Percentiles rank a stretch among this genome's conserved stretches.
phyloP scores from a whole-genome alignment of 2,113 vertebrate genomes.

The Microtus pennsylvanicus region DNA sequence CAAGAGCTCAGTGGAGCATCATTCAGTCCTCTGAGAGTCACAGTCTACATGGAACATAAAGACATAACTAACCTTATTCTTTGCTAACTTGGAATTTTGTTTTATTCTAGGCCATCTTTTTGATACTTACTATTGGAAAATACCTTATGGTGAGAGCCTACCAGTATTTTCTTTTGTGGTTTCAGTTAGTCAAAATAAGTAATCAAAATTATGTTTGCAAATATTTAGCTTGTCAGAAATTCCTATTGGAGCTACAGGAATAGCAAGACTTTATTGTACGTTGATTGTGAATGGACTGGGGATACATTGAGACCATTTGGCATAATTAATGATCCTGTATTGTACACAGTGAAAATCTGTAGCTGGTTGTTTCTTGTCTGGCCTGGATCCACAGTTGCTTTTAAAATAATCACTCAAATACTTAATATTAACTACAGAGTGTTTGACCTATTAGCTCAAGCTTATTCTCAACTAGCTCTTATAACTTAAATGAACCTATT shows the following conservation, averaged over 20 bases:
- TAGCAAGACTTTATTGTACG: background rate
- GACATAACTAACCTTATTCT: background rate
- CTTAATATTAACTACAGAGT: too few species aligned
- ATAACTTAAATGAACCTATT: too few species aligned
- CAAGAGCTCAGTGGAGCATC: rapidly evolving
- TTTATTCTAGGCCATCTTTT: background rate
- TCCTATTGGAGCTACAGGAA: background rate
- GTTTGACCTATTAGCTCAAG: too few species aligned
- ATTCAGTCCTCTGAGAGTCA: background rate
- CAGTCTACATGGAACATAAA: background rate
- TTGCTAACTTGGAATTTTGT: background rate
- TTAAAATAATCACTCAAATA: too few species aligned
- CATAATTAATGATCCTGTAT: background rate
- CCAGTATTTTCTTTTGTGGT: background rate
- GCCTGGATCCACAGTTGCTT: too few species aligned
- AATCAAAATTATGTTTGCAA: background rate
- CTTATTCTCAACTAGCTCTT: too few species aligned
- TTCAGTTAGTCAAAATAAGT: background rate
- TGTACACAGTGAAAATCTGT: background rate
- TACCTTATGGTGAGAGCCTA: background rate
- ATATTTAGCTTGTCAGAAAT: background rate
- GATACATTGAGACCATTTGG: background rate
- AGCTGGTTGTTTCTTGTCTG: too few species aligned
- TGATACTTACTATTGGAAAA: background rate
- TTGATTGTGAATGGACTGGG: background rate